These are phyloP conservation scores for Tragelaphus buxtoni DNA, from an alignment of 2,113 vertebrate species.

Conservation along the genomic window DNA sequence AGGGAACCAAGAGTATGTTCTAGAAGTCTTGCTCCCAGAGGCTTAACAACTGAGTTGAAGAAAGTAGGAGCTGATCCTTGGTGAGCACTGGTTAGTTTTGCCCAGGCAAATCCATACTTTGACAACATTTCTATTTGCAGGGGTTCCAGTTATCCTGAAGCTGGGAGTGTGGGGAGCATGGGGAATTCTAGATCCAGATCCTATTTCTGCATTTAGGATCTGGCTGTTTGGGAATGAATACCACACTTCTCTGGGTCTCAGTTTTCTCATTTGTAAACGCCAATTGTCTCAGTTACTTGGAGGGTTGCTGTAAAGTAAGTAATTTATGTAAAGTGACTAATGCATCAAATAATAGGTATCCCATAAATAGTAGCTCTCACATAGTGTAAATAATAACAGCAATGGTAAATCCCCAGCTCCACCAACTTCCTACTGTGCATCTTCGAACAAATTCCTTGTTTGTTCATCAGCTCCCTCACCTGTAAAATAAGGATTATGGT, in stretches of 20 bases:
- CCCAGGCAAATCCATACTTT: background rate
- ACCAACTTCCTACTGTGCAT: background rate
- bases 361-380: background rate
- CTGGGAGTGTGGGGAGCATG: background rate
- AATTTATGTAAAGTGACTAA: background rate
- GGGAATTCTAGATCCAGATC: background rate
- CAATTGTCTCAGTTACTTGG: background rate
- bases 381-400: background rate
- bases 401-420: background rate
- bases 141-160: background rate
- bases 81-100: background rate
- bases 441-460: rapidly evolving
- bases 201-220: background rate
- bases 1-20: background rate
- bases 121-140: background rate
- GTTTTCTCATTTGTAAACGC: background rate
- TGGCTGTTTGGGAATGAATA: background rate
- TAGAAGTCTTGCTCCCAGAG: background rate
- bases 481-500: background rate
- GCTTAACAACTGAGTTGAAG: background rate
- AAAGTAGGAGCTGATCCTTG: background rate
- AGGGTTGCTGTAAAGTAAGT: background rate
- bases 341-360: background rate
- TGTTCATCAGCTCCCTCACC: constrained; percentile 8
- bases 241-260: background rate